phyloP scores from a whole-genome alignment of 2,797 vertebrate genomes.

The Lutjanus argentimaculatus region DNA sequence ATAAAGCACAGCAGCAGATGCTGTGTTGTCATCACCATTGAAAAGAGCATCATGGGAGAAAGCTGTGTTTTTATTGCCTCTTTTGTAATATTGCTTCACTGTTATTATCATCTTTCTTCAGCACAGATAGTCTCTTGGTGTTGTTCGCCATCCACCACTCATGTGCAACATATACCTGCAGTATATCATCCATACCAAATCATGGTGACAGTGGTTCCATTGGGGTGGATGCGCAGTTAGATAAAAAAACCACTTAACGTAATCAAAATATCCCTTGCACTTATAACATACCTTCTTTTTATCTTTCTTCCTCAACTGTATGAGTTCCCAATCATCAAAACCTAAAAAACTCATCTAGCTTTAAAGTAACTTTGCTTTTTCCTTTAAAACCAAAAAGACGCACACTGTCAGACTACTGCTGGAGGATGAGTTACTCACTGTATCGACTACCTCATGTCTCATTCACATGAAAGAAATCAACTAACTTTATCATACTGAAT shows the following conservation, averaged over 20 bases:
- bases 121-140: no score
- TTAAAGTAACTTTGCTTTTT: no score
- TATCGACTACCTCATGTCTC: no score
- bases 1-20: conserved; percentile 9
- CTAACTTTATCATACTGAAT: no score
- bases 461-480: no score
- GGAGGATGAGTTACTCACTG: no score
- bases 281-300: neutral
- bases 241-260: neutral
- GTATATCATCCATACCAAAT: neutral
- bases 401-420: no score
- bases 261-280: neutral
- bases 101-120: conserved; percentile 6
- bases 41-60: conserved; percentile 27
- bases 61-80: conserved; percentile 24
- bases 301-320: neutral
- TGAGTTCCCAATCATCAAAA: neutral
- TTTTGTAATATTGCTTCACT: conserved; percentile 14
- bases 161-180: neutral
- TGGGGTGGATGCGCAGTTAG: neutral
- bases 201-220: neutral
- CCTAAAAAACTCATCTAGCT: neutral
- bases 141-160: neutral
- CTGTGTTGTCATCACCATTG: conserved; percentile 9
- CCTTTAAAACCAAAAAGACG: no score